These are phyloP conservation scores for Peromyscus nudipes DNA, from an alignment of 2,797 vertebrate species.

Conservation along the genomic window DNA sequence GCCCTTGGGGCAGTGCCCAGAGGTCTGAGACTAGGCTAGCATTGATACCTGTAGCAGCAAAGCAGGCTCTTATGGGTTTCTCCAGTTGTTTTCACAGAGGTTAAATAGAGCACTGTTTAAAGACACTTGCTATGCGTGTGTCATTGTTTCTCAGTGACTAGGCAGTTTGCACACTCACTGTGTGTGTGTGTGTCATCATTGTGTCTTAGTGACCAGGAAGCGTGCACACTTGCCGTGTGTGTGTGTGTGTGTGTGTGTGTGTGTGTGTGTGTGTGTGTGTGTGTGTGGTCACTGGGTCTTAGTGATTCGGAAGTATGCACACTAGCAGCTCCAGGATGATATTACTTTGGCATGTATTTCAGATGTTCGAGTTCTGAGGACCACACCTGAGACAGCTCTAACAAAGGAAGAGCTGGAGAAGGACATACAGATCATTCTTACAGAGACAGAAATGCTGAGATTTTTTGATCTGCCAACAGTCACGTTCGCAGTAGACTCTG, in stretches of 20 bases:
- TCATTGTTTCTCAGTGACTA: background rate
- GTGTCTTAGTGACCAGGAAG: too few relatives aligned
- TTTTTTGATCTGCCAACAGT: constrained; percentile 90
- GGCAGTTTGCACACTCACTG: background rate
- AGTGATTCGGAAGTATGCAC: background rate
- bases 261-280: background rate
- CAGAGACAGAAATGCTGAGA: constrained; percentile 91
- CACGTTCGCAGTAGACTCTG: constrained; percentile 89
- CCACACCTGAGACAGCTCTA: constrained; percentile 84
- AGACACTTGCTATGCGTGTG: background rate
- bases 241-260: background rate
- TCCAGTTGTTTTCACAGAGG: background rate
- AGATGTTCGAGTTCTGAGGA: constrained; percentile 88
- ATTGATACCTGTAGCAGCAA: background rate
- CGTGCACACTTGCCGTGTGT: background rate
- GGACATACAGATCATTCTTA: constrained; percentile 87
- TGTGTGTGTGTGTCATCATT: too few relatives aligned
- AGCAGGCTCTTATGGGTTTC: background rate
- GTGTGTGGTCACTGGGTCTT: background rate
- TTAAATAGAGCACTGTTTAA: background rate
- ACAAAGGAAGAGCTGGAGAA: constrained; percentile 89
- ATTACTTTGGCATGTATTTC: constrained; percentile 43
- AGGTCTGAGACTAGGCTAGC: background rate
- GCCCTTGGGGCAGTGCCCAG: background rate
- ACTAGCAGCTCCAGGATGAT: constrained; percentile 3